Base-by-base conservation (phyloP, 2,113 vertebrate genomes). In the Brachypteracias leptosomus region DNA sequence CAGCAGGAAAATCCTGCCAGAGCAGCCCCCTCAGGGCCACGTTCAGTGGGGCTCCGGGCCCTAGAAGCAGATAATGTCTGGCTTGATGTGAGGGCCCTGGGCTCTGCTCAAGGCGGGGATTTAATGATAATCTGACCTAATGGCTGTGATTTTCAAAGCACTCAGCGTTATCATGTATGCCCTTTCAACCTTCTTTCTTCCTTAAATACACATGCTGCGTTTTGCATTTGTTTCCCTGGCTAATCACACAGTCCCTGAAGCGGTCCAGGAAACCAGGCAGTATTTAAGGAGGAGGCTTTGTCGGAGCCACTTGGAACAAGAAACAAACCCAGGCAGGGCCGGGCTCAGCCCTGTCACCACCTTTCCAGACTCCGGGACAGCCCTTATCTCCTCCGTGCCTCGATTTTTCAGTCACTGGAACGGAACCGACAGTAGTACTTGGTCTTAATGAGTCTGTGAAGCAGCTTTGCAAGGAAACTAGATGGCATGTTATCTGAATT, bases 121-220 rank as follows among this genome's bases (percentile, higher is more conserved):
- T 89, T 70, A 54, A 66, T 68, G 88, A 65, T 42, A 88, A 92
- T 94, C 55, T 40, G 75, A 57, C 67, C 31, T 92, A 80, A 96
- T 93, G 85, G 90, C 92, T 5, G 71, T 14, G 78, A 86, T 93
- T 88, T 42, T 67, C 88, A 51, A 57, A 85, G 71, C 66, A 59
- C 55, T 91, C 82, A 59, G 74, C 2, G 4, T n/a, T 31, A 29
- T 13, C 51, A 46, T 70, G 67, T 18, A 0, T 25, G 46, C 62
- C 74, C 93, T 93, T 80, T 66, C 87, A 76, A 4, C 17, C 52
- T 18, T 19, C 46, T 72, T 46, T 61, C 62, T 42, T 2, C 7
- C 29, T 44, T 40, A 31, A 85, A 62, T 13, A 28, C 58, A 5
- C 47, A 7, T 4, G 46, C 63, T 42, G 85, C 1, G 10, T 13